phyloP scores from a whole-genome alignment of 1,140 invertebrate species.

The Camponotus pennsylvanicus region DNA sequence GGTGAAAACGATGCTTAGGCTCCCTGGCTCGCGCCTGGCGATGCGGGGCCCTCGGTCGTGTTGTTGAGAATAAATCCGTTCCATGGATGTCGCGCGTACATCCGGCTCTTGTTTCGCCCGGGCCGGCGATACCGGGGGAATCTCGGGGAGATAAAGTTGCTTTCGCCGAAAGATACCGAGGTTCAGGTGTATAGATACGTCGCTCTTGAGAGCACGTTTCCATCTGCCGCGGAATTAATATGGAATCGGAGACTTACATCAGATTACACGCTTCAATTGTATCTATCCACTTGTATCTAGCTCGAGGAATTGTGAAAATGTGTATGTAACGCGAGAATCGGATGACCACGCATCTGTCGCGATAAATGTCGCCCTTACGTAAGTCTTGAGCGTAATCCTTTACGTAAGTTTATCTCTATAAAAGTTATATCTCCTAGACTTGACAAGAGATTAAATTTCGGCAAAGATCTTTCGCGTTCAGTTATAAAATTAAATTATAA shows the following conservation, averaged over 20 bases:
- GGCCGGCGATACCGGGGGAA: slow-evolving; percentile 43
- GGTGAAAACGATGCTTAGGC: slow-evolving; percentile 69
- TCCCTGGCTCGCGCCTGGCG: background rate
- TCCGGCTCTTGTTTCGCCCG: slow-evolving; percentile 48
- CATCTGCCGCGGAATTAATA: background rate
- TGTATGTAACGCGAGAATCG: slow-evolving; percentile 44
- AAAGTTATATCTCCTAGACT: background rate
- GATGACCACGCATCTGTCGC: slow-evolving; percentile 19
- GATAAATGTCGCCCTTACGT: slow-evolving; percentile 49
- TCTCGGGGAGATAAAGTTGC: slow-evolving; percentile 40
- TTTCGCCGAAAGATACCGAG: slow-evolving; percentile 58
- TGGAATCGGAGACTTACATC: slow-evolving; percentile 3
- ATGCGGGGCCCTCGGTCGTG: background rate
- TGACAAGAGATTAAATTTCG: background rate
- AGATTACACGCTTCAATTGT: background rate
- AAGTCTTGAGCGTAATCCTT: slow-evolving; percentile 27
- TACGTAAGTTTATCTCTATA: slow-evolving; percentile 40
- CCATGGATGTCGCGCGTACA: slow-evolving; percentile 32
- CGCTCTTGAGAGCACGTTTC: slow-evolving; percentile 3
- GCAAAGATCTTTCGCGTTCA: background rate
- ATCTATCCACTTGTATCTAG: background rate
- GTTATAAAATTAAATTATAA: too few species aligned
- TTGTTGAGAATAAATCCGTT: slow-evolving; percentile 50
- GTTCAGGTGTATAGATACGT: background rate
- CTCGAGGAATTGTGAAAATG: slow-evolving; percentile 15